Evolutionary conservation across 2,888 invertebrate genomes (phyloP), one percentile per base, ranked within the genome.

Genomic region (Trypoxylon attenuatum): DNA sequence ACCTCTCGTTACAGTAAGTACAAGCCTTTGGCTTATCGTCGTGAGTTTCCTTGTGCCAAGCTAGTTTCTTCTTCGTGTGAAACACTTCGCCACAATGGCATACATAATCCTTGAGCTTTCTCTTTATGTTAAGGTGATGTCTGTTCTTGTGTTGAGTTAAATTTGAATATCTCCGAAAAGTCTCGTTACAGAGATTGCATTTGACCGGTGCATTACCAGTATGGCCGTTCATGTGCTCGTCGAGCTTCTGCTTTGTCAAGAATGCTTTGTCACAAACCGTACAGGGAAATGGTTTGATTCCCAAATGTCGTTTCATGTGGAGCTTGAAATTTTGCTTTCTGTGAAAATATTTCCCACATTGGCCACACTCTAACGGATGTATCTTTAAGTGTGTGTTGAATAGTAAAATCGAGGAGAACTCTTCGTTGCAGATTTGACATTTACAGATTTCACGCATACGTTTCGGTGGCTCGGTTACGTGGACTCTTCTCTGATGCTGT

Each of bases 11-110:
- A 88, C 96, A 96, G 83, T 94, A 92, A 2, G 91, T 91, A 87
- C 96, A 96, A 43, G 94, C 92, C 86, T 95, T 94, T 25, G 96
- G 95, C 82, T 92, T 92, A 22, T 91, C 89, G 64, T 94, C 94
- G 88, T 96, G 96, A 2, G 93, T 93, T 87, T 96, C 96, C 81
- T 92, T 91, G 88, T 96, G 96, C 94, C 95, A 95, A 2, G 91
- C 91, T 73, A 95, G 90, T 87, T 95, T 95, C 75, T 94, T 94
- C 82, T 93, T 93, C 51, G 95, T 94, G 81, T 94, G 94, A 87
- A 94, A 91, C 59, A 95, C 91, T 74, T 93, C 93, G 38, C 95
- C 95, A 87, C 95, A 95, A 65, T 91, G 90, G 82, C 94, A 94
- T 71, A 94, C 92, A 84, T 90, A 93, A 84, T 94, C 94, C 84